Conservation (phyloP, 2,888 invertebrate genomes). For the Gibbula magus region DNA sequence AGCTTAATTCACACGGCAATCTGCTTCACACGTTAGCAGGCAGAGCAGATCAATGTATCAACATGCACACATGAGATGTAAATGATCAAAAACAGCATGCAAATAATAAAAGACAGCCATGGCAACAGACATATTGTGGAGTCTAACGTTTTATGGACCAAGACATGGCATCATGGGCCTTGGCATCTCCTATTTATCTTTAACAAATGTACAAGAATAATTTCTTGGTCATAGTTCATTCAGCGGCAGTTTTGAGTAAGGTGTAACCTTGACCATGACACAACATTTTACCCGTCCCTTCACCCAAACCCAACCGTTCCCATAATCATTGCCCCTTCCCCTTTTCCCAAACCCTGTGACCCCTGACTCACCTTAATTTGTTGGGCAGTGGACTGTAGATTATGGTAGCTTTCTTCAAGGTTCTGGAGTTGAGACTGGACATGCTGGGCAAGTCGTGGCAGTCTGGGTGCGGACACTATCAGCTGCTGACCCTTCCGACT, state of each 20-base stretch:
- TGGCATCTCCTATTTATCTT: background rate
- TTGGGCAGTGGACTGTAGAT: constrained; percentile 89
- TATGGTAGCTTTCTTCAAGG: constrained; percentile 94
- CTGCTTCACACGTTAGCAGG: background rate
- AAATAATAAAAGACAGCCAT: constrained; percentile 27
- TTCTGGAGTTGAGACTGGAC: constrained; percentile 91
- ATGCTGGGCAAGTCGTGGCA: constrained; percentile 83
- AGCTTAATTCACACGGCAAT: background rate
- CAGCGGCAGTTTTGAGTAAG: no score
- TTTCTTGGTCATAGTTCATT: background rate
- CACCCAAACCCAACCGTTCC: no score
- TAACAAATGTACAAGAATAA: background rate
- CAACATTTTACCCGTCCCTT: no score
- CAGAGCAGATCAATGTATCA: background rate
- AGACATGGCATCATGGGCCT: constrained; percentile 19
- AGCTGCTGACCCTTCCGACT: constrained; percentile 89
- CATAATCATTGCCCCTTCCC: no score
- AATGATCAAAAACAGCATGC: constrained; percentile 23
- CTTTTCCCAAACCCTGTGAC: no score
- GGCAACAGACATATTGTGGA: constrained; percentile 28
- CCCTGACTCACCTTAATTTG: constrained; percentile 83
- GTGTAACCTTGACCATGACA: no score
- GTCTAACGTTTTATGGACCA: background rate
- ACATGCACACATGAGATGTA: background rate
- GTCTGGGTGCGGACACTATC: constrained; percentile 83